Base-by-base conservation (phyloP, 30 jellyfish, hydroid and myxozoan genomes). In the Cassiopea andromeda region DNA sequence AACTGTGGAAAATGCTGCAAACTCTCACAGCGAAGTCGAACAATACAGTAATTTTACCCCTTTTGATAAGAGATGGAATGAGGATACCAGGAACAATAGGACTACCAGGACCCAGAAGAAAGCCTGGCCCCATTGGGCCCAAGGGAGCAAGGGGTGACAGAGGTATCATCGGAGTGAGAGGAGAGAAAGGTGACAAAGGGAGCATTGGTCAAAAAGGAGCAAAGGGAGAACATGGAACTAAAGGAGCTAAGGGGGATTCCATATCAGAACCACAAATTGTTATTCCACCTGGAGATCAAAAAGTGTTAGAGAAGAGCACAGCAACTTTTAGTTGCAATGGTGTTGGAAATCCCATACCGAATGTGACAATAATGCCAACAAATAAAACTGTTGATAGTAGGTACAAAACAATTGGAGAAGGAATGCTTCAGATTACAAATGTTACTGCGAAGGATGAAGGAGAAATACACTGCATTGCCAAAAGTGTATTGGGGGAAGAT, bases 251-350 rank as follows among this genome's bases (percentile, higher is more conserved):
- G 16, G 84, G 84, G 9, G 84, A 75, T 0, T 75, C 84, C 1
- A 47, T 75, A 47, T 17, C 69, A 15, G 69, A 44, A 75, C 84
- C 84, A 14, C 45, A 5, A 27, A 47, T 75, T 75, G 71, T 50
- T 1, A 7, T 45, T 7, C 84, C 69, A 4, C 84, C 84, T 27
- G 38, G 38, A 27, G 38, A 27, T 27, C 38, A 27, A 27, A 27
- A 27, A 27, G 38, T 27, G 68, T 7, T 64, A 64, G 50, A 70
- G 54, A 19, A 19, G 57, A 43, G 83, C 58, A 38, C 38, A 5
- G 91, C 91, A 12, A 82, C 91, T 15, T 82, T 82, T 71, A 48
- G 64, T 1, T 82, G 91, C 46, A 61, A 82, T 54, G 91, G 83
- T 1, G 48, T 70, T 17, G 91, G 91, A 48, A 16, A 82, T 54